Evolutionary conservation across 2,797 vertebrate genomes (phyloP).

Genomic region (Pantherophis alleghaniensis): DNA sequence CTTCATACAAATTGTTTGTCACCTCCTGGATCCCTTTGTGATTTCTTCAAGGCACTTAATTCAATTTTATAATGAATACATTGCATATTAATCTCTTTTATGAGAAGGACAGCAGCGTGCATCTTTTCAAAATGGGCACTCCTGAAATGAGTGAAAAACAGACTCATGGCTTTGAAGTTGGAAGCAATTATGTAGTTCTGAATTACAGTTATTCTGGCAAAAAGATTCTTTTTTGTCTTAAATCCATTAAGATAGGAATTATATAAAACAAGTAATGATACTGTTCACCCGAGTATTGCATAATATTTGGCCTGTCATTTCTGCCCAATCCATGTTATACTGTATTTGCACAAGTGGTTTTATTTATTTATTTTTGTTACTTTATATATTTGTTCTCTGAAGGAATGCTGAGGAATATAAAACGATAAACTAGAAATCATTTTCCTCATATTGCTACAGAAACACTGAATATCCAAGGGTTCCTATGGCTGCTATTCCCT

Average conservation of each 20-base stretch:
- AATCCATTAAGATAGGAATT: conserved; percentile 34
- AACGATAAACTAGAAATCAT: conserved; percentile 60
- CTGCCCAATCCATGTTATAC: conserved; percentile 37
- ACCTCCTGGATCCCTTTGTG: not conserved
- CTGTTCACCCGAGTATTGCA: conserved; percentile 20
- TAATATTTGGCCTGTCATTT: conserved; percentile 35
- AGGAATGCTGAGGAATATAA: conserved; percentile 57
- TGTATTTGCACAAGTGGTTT: conserved; percentile 25
- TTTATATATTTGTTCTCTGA: conserved; percentile 18
- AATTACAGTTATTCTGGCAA: not conserved
- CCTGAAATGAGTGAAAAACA: not conserved
- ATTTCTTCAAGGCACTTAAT: not conserved
- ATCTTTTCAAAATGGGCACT: not conserved
- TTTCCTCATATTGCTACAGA: conserved; percentile 54
- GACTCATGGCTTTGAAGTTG: not conserved
- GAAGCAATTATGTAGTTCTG: not conserved
- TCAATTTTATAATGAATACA: not conserved
- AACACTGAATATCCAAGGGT: conserved; percentile 47
- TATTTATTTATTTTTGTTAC: not conserved
- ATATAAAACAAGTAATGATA: not conserved
- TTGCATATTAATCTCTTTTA: not conserved
- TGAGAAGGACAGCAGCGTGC: not conserved
- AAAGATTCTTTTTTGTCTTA: conserved; percentile 1
- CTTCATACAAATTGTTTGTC: not conserved
- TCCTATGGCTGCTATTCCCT: conserved; percentile 48